phyloP scores from a whole-genome alignment of 30 jellyfish, hydroid and myxozoan species.

The Aurelia coerulea region DNA sequence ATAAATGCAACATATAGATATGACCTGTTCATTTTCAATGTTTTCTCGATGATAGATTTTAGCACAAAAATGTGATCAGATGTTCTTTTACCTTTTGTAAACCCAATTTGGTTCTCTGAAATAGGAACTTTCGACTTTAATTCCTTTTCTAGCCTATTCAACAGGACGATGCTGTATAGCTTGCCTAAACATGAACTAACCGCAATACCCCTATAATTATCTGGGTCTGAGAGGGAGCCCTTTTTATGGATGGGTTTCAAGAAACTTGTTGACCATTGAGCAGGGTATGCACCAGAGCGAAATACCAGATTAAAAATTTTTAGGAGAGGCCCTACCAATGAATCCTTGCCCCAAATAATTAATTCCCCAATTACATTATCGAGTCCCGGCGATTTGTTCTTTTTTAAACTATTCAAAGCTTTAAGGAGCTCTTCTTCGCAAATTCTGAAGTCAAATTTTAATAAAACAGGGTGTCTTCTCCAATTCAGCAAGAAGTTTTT shows the following conservation, averaged over 20 bases:
- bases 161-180: neutral
- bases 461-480: too few species aligned
- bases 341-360: neutral
- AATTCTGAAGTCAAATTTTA: too few species aligned
- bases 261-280: neutral
- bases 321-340: neutral
- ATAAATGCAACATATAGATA: too few species aligned
- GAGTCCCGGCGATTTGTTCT: neutral
- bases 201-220: neutral
- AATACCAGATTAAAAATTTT: neutral
- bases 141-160: too few species aligned
- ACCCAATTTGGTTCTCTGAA: too few species aligned
- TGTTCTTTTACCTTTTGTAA: too few species aligned
- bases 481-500: too few species aligned
- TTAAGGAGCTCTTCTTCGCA: too few species aligned
- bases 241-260: neutral
- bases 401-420: neutral
- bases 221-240: neutral
- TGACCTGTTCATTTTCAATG: too few species aligned
- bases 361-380: neutral
- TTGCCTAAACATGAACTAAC: neutral
- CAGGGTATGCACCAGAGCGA: neutral
- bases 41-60: too few species aligned
- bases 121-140: too few species aligned
- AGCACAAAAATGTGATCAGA: too few species aligned